A percentile compares a stretch with the other conserved stretches of the same genome.
Conservation (phyloP, 2,888 invertebrate genomes). For the Xanthorhoe spadicearia region DNA sequence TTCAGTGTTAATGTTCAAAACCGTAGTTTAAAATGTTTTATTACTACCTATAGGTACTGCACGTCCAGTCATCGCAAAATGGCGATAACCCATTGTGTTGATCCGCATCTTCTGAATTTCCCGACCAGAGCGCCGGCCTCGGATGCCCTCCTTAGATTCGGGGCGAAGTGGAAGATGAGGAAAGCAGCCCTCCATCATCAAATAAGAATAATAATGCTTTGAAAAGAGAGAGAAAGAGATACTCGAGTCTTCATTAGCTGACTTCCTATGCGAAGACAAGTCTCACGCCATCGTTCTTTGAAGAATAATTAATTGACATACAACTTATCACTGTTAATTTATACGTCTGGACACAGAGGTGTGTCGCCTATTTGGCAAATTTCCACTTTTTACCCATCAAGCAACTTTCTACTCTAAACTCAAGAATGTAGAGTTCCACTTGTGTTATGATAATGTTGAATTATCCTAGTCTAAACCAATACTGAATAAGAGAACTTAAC, state of each 20-base stretch:
- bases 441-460: conserved; percentile 25
- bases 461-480: conserved; percentile 56
- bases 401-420: conserved; percentile 47
- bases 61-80: too few relatives aligned
- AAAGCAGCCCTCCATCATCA: too few relatives aligned
- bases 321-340: conserved; percentile 84
- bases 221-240: too few relatives aligned
- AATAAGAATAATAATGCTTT: too few relatives aligned
- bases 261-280: conserved; percentile 66
- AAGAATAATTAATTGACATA: conserved; percentile 85
- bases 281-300: conserved; percentile 79
- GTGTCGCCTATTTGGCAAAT: conserved; percentile 79
- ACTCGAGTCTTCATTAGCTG: conserved; percentile 54
- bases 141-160: too few relatives aligned
- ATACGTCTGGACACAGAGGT: conserved; percentile 79
- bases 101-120: too few relatives aligned
- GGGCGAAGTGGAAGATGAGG: too few relatives aligned
- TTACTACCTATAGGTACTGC: too few relatives aligned
- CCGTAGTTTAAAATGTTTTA: too few relatives aligned
- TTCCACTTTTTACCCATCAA: conserved; percentile 57
- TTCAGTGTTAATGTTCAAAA: too few relatives aligned
- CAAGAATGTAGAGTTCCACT: conserved; percentile 46
- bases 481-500: conserved; percentile 68
- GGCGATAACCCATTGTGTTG: too few relatives aligned
- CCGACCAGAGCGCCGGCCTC: too few relatives aligned